Base-by-base conservation (phyloP, 2,888 invertebrate genomes). In the Bursaphelenchus okinawaensis region DNA sequence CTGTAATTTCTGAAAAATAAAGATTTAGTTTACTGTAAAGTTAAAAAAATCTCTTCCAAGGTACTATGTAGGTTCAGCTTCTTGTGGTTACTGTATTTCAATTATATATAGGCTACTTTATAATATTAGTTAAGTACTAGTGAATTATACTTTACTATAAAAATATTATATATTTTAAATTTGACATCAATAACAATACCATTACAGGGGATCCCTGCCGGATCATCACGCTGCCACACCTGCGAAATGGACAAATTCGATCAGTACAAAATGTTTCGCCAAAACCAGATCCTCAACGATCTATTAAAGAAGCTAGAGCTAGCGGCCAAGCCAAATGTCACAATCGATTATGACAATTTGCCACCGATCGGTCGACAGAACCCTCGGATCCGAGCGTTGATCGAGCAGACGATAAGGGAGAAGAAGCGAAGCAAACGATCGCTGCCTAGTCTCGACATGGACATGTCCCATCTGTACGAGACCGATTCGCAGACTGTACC, bases 281-380 rank as follows among this genome's bases (percentile, higher is more conserved):
- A 68, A 28, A 54, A 68, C 23, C 68, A 68, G 52, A 71, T 71
- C 52, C 54, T 71, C 24, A 66, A 63, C 29, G 71, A 71, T 29
- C 62, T 71, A 31, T 56, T 71, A 19, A 64, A 52, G 24, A 71
- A 71, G 56, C 52, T 71, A 56, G 71, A 71, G 22, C 50, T 71
- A 23, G 27, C 56, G 6, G 51, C 63, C 12, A 71, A 75, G 40
- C 71, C 71, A 9, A 71, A 71, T 52, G 59, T 72, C 28, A 71
- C 71, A 16, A 64, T 72, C 7, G 71, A 74, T 23, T 68, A 75
- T 31, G 65, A 72, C n/a, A 68, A 70, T 28, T 22, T 70, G 31
- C 66, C 70, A 20, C 64, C 65, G 26, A 31, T 67, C 28, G 67
- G 62, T 7, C 55, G 59, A n/a, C 9, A 19, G 16, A 51, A 69